Evolutionary conservation across 2,113 vertebrate genomes (phyloP).

Genomic region (Seriola rivoliana): DNA sequence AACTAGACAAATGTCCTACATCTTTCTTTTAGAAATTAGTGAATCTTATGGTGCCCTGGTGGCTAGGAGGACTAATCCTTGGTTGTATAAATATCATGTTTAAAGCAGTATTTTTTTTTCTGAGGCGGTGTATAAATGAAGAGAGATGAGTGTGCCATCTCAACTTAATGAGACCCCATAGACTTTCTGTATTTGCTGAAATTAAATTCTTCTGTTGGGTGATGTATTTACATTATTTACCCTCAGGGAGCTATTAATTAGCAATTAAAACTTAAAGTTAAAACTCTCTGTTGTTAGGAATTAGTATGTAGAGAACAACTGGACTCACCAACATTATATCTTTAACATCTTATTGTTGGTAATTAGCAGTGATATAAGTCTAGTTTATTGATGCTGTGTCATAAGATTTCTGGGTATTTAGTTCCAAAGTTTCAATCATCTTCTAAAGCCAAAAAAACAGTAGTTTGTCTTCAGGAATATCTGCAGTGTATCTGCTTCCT

Average conservation of each 20-base stretch:
- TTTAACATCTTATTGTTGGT: neutral
- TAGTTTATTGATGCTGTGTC: too few species aligned
- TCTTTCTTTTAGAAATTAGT: slow-evolving; percentile 24
- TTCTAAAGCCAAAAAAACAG: neutral
- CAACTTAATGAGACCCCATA: slow-evolving; percentile 31
- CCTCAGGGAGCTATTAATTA: slow-evolving; percentile 16
- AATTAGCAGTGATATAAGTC: neutral
- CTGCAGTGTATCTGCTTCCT: neutral
- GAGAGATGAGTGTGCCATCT: neutral
- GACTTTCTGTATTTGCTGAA: slow-evolving; percentile 38
- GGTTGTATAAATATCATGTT: slow-evolving; percentile 28
- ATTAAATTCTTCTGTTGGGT: slow-evolving; percentile 12
- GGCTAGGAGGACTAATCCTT: slow-evolving; percentile 16
- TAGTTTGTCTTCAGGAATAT: neutral
- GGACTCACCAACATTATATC: neutral
- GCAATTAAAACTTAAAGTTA: slow-evolving; percentile 11
- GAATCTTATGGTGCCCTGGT: slow-evolving; percentile 20
- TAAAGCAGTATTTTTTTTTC: slow-evolving; percentile 1
- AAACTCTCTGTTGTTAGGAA: neutral
- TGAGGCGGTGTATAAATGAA: neutral
- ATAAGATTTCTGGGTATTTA: neutral
- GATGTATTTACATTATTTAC: slow-evolving; percentile 27
- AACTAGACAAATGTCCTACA: slow-evolving; percentile 3
- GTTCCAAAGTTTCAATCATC: neutral
- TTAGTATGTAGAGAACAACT: neutral